Evolutionary conservation across 2,888 invertebrate genomes (phyloP), one percentile per base, ranked within the genome.

Genomic region (Drosophila flavopinicola): DNA sequence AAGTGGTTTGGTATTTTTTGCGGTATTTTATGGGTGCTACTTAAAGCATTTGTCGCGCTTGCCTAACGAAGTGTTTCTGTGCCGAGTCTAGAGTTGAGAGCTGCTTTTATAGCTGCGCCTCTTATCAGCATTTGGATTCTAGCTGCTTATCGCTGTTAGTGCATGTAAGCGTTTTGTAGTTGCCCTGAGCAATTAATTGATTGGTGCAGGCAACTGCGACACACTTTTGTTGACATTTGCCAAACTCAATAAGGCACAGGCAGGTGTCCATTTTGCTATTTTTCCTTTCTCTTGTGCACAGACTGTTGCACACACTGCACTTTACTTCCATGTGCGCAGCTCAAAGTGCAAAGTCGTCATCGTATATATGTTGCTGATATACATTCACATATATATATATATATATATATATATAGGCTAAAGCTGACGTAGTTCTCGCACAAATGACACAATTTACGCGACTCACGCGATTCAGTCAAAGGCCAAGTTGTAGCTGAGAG

Each of bases 291-390:
- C n/a, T n/a, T 27, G 5, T 23, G 5, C 27, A n/a, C 30, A 33
- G 53, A 17, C 39, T 39, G 47, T 10, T 38, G 25, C 15, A 9
- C 7, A 2, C 6, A 25, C 17, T 27, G 30, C 6, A 30, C 24
- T 15, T 10, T 3, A 39, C 57, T 52, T 56, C 58, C 56, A 37
- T 59, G 47, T 48, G 25, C 45, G 37, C 38, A 38, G 30, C 37
- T 49, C 77, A 77, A 80, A 84, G 80, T 80, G 58, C 86, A 86
- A 84, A 79, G 84, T 56, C 63, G 49, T 63, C 53, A 47, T 44
- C 38, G 7, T 15, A 6, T 20, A 13, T 20, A 7, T n/a, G n/a
- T n/a, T n/a, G n/a, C 15, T 24, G n/a, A 39, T 44, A 41, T 3
- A 13, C 11, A 25, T 60, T 3, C 20, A 3, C 20, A 3, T 20